Evolutionary conservation across 2,888 invertebrate species (phyloP), one percentile per base, ranked within the genome.

Genomic region (Pammene aurita): DNA sequence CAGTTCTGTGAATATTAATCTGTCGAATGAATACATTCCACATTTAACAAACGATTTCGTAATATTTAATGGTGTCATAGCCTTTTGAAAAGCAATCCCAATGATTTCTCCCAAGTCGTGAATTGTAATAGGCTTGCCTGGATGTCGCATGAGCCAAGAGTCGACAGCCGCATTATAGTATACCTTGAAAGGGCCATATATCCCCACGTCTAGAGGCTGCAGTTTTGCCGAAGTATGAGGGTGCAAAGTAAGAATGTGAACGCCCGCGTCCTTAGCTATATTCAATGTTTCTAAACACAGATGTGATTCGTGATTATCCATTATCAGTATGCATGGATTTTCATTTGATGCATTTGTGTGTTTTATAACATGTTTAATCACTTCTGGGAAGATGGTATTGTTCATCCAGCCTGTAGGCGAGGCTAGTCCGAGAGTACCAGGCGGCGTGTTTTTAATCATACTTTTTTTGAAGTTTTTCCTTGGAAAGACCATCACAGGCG

Each of bases 321-420:
- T 54, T 7, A 54, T 35, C n/a, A 54, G 35, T 34, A 54, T 35
- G 13, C 7, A 35, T 35, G 54, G 54, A 54, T 54, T 34, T 1
- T 35, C 54, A 13, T n/a, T n/a, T 2, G 14, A 72, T 38, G 74
- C 71, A 46, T 70, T 68, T 14, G 78, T 73, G 62, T 76, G 73
- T 72, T 81, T 79, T 50, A 84, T 77, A 71, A 86, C 85, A 75
- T 85, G 83, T 67, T 80, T 74, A 75, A 85, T 80, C 42, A 82
- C 78, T 57, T 80, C 64, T 10, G 81, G 64, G 75, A 85, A 86
- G 18, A 80, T 63, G 50, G 81, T 77, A 10, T 74, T 67, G 52
- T 77, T 84, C 80, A 84, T 84, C 85, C 83, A 85, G 34, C 85
- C 85, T 58, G 75, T 75, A 62, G 78, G 77, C 72, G 76, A 75